Conservation (phyloP, 2,888 invertebrate species). For the Elaeidobius kamerunicus region DNA sequence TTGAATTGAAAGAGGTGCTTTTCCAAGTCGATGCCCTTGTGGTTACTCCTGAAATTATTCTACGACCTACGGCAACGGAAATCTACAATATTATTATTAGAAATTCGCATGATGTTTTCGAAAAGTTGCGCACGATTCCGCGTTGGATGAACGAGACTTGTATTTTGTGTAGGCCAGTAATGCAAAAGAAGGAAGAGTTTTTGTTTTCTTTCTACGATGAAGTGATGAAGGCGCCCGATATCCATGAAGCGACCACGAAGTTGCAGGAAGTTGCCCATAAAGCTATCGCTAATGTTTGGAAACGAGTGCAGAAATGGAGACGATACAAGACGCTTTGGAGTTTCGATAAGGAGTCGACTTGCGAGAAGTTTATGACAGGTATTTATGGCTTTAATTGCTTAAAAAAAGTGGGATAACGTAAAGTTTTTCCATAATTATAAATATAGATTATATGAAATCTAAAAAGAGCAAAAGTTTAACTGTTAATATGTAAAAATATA, state of each 20-base stretch:
- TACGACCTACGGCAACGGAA: constrained; percentile 73
- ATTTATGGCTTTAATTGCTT: no score
- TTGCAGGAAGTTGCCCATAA: constrained; percentile 67
- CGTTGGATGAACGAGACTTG: constrained; percentile 88
- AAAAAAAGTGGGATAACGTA: no score
- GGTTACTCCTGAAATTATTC: constrained; percentile 69
- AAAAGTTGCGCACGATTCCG: constrained; percentile 69
- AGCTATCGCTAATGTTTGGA: constrained; percentile 63
- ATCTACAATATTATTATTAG: constrained; percentile 74
- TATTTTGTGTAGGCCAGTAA: constrained; percentile 64
- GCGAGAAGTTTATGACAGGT: constrained; percentile 75
- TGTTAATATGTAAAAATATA: no score
- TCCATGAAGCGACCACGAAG: constrained; percentile 63
- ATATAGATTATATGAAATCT: no score
- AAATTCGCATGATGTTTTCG: constrained; percentile 72
- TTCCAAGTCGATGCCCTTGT: constrained; percentile 80
- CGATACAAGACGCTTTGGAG: constrained; percentile 75
- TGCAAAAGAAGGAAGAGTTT: constrained; percentile 56
- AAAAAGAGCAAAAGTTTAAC: no score
- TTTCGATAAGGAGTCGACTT: constrained; percentile 68
- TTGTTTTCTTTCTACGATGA: constrained; percentile 80
- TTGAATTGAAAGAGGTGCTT: constrained; percentile 55
- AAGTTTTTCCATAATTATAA: no score
- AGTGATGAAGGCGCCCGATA: constrained; percentile 65
- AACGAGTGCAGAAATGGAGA: constrained; percentile 64